A percentile compares a stretch with the other conserved stretches of the same genome.
Evolutionary conservation across 2,113 vertebrate genomes (phyloP).

Genomic region (Empidonax traillii): DNA sequence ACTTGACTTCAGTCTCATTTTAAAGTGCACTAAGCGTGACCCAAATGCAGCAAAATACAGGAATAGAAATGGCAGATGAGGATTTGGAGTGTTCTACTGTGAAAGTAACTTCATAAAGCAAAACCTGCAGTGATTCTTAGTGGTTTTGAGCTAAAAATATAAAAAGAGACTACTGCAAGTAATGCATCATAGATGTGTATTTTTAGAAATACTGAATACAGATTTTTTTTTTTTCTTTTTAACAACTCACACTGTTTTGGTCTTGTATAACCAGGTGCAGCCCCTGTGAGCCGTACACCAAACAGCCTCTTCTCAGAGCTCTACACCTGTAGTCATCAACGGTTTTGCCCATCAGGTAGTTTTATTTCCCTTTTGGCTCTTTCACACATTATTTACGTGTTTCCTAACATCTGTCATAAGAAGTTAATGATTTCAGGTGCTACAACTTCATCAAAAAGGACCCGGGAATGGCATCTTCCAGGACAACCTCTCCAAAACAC

Average conservation of each 20-base stretch:
- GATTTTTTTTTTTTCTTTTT: neutral
- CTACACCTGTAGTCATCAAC: neutral
- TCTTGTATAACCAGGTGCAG: neutral
- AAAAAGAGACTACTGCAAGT: neutral
- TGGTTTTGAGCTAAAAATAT: neutral
- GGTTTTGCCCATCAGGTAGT: neutral
- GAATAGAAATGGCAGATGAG: neutral
- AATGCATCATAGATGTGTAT: rapidly evolving
- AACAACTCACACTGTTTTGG: neutral
- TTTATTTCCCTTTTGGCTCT: neutral
- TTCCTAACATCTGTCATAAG: neutral
- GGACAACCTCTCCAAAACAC: neutral
- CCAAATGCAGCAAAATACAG: neutral
- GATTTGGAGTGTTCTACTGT: neutral
- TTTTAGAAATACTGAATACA: neutral
- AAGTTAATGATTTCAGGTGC: neutral
- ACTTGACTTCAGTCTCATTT: neutral
- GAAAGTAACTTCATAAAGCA: neutral
- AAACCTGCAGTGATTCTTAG: neutral
- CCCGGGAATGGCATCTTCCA: neutral
- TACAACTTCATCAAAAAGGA: neutral
- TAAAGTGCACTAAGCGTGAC: neutral
- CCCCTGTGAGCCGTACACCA: neutral
- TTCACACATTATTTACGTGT: neutral
- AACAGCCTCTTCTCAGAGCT: neutral